Evolutionary conservation across 2,113 vertebrate species (phyloP).

Genomic region (Isichthys henryi): DNA sequence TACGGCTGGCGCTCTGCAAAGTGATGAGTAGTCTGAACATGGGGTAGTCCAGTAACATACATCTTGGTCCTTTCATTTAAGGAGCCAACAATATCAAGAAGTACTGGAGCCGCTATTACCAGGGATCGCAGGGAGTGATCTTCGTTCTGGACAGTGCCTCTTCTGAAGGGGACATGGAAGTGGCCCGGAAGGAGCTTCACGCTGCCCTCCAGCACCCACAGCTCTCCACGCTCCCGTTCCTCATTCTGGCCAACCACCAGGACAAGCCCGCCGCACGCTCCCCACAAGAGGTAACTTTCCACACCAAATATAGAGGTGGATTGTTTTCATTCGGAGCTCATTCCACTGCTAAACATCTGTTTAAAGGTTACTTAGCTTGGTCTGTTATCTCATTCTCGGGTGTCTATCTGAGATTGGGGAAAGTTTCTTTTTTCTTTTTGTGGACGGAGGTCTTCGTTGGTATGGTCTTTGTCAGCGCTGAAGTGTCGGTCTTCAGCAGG

Average conservation of each 20-base stretch:
- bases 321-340: not conserved
- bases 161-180: slow-evolving; percentile 79
- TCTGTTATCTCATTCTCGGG: slow-evolving; percentile 34
- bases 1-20: not conserved
- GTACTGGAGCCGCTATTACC: slow-evolving; percentile 87
- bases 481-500: slow-evolving; percentile 7
- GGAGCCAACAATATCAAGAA: slow-evolving; percentile 86
- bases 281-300: slow-evolving; percentile 73
- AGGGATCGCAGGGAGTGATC: slow-evolving; percentile 83
- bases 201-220: slow-evolving; percentile 83
- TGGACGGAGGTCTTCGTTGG: slow-evolving; percentile 16
- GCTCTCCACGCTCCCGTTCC: slow-evolving; percentile 81
- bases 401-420: slow-evolving; percentile 37
- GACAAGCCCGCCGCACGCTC: slow-evolving; percentile 82
- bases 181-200: slow-evolving; percentile 76
- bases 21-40: not conserved
- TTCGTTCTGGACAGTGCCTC: slow-evolving; percentile 84
- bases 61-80: slow-evolving; percentile 41
- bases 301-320: slow-evolving; percentile 30
- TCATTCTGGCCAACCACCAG: slow-evolving; percentile 86
- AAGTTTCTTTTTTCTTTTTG: slow-evolving; percentile 6
- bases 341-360: not conserved
- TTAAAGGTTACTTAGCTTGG: slow-evolving; percentile 26
- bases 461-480: slow-evolving; percentile 19
- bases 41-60: not conserved